These are phyloP conservation scores for Onthophagus taurus DNA, from an alignment of 1,140 invertebrate species.

Conservation along the genomic window DNA sequence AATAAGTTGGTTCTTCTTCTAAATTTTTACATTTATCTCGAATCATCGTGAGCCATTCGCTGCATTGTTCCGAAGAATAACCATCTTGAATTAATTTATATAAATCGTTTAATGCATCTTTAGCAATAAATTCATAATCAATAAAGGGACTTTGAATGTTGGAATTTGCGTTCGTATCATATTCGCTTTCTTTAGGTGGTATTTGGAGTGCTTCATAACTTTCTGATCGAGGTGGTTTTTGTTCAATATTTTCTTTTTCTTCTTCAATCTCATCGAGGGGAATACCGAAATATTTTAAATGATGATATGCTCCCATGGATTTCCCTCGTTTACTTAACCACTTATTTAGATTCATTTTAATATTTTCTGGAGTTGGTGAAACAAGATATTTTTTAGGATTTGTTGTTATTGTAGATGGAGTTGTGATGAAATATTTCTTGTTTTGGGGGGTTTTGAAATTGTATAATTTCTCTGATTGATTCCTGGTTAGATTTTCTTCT, in stretches of 20 bases:
- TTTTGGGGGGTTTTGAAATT: no score
- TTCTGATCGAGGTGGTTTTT: constrained; percentile 31
- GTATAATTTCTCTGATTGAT: no score
- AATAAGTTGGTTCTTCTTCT: constrained; percentile 41
- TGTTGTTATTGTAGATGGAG: no score
- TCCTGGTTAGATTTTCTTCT: no score
- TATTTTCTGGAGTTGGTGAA: constrained; percentile 21
- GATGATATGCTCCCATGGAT: constrained; percentile 40
- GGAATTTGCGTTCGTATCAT: not conserved
- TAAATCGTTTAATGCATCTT: constrained; percentile 33
- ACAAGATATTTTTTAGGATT: constrained; percentile 1
- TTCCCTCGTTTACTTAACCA: constrained; percentile 44
- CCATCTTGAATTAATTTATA: constrained; percentile 34
- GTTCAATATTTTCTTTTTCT: constrained; percentile 47
- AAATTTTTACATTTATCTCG: constrained; percentile 35
- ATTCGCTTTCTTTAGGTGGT: not conserved
- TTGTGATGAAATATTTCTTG: no score
- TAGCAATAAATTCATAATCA: constrained; percentile 19
- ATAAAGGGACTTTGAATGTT: not conserved
- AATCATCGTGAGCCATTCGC: constrained; percentile 43
- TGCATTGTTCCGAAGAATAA: constrained; percentile 41
- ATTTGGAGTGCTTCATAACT: constrained; percentile 23
- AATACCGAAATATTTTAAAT: constrained; percentile 32
- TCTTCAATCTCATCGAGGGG: constrained; percentile 37
- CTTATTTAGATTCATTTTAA: constrained; percentile 38